phyloP scores from a whole-genome alignment of 2,797 vertebrate species.

The Petrocephalus schoutedeni region DNA sequence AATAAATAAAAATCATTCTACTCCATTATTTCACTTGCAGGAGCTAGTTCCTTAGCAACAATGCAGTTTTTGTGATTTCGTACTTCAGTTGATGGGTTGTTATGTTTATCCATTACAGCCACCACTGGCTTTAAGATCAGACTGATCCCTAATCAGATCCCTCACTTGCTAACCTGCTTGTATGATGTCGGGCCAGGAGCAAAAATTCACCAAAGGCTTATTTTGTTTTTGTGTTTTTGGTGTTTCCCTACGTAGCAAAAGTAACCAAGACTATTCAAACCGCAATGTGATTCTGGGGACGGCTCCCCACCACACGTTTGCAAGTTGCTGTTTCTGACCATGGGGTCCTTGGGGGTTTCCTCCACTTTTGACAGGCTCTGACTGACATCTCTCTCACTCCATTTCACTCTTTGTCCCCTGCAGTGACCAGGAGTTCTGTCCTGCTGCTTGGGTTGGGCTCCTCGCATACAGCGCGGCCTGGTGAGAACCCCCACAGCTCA shows the following conservation, averaged over 20 bases:
- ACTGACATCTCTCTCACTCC: background rate
- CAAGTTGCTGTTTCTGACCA: background rate
- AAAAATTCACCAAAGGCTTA: background rate
- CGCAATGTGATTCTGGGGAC: background rate
- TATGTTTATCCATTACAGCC: background rate
- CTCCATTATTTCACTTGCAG: background rate
- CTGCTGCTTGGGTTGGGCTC: background rate
- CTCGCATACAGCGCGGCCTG: background rate
- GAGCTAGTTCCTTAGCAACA: background rate
- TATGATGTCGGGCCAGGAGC: background rate
- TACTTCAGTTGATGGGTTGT: background rate
- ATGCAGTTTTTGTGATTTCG: background rate
- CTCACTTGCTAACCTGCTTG: background rate
- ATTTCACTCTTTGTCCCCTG: background rate
- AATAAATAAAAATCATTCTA: background rate
- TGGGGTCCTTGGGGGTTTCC: background rate
- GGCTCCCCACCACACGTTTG: background rate
- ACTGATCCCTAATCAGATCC: background rate
- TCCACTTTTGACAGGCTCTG: background rate
- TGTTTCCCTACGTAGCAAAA: background rate
- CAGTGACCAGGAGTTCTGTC: background rate
- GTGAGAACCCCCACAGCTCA: background rate
- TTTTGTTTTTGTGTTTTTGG: background rate
- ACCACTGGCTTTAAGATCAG: background rate
- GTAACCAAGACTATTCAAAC: background rate